These are phyloP conservation scores for Acestrorhynchus altus DNA, from an alignment of 2,797 vertebrate species.

Conservation along the genomic window DNA sequence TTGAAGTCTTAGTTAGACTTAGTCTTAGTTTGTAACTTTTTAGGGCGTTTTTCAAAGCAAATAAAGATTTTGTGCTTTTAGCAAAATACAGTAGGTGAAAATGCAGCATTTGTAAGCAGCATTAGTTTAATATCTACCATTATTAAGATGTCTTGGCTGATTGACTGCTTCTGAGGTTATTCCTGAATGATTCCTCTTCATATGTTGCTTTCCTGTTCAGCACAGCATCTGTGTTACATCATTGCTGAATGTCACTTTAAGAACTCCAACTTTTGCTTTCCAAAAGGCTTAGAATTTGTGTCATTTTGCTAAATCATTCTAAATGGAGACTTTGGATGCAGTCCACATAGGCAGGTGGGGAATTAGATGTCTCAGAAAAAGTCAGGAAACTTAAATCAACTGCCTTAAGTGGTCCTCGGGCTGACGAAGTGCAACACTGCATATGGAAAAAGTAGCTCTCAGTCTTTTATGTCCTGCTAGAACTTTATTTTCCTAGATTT, in stretches of 20 bases:
- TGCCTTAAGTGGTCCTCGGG: neutral
- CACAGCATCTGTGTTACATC: neutral
- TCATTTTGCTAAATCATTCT: neutral
- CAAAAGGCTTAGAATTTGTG: neutral
- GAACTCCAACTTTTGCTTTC: neutral
- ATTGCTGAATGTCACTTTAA: neutral
- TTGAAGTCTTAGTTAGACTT: no score
- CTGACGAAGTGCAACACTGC: neutral
- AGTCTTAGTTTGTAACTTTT: no score
- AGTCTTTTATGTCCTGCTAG: neutral
- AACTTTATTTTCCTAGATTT: neutral
- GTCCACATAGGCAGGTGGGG: neutral
- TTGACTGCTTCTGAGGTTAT: no score
- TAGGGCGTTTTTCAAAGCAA: no score
- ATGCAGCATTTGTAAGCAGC: no score
- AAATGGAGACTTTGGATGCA: slow-evolving; percentile 10
- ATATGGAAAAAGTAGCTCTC: neutral
- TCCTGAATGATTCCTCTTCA: no score
- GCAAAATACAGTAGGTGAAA: no score
- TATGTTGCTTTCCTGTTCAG: neutral
- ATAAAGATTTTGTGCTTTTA: no score
- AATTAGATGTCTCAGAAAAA: neutral
- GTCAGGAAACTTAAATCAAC: neutral
- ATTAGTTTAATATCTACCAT: no score
- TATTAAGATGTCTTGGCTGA: no score